Evolutionary conservation across 2,888 invertebrate genomes (phyloP).

Genomic region (Taenaris catops): DNA sequence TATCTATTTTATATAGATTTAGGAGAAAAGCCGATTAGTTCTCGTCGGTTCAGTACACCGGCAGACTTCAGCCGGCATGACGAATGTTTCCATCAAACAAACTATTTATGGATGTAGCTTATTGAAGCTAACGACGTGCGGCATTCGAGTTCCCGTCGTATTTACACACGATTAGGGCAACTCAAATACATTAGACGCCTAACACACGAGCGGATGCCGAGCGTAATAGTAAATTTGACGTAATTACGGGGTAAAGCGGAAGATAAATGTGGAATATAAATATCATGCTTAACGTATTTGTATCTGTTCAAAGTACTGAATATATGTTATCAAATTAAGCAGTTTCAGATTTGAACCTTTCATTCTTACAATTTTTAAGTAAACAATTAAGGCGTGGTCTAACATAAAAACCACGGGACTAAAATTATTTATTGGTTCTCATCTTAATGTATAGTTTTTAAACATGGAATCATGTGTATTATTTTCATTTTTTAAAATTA

Average conservation of each 20-base stretch:
- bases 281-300: no score
- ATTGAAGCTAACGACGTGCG: slow-evolving; percentile 22
- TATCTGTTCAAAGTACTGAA: no score
- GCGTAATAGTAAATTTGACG: slow-evolving; percentile 7
- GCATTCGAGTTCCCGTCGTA: slow-evolving; percentile 22
- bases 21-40: slow-evolving; percentile 17
- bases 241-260: slow-evolving; percentile 5
- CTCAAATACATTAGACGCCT: slow-evolving; percentile 21
- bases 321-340: no score
- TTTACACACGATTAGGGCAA: slow-evolving; percentile 28
- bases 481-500: no score
- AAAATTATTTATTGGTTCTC: no score
- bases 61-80: slow-evolving; percentile 15
- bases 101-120: slow-evolving; percentile 22
- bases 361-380: no score
- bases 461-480: no score
- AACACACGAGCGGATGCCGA: slow-evolving; percentile 4
- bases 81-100: slow-evolving; percentile 20
- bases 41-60: slow-evolving; percentile 13
- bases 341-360: no score
- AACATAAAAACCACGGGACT: no score
- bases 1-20: slow-evolving; percentile 8
- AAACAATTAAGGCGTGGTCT: no score
- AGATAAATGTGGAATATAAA: neutral
- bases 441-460: no score